Evolutionary conservation across 2,113 vertebrate species (phyloP).

Genomic region (Hydrochoerus hydrochaeris): DNA sequence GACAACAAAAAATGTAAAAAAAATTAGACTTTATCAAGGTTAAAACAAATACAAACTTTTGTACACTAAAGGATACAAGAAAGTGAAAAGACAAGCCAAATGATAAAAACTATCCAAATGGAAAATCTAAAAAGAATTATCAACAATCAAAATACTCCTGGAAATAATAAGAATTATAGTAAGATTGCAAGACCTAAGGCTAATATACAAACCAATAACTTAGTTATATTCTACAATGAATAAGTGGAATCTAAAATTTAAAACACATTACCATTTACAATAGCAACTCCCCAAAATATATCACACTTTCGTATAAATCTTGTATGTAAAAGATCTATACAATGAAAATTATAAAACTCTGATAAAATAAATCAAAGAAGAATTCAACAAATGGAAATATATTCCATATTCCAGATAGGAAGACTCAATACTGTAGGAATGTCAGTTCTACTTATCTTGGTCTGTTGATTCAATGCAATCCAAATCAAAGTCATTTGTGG

Average conservation of each 20-base stretch:
- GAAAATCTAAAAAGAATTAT: background rate
- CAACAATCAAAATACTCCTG: background rate
- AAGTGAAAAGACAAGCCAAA: background rate
- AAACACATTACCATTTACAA: background rate
- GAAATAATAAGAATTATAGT: background rate
- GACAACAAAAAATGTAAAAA: background rate
- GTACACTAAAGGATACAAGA: background rate
- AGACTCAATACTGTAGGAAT: background rate
- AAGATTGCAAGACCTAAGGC: background rate
- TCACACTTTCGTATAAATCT: background rate
- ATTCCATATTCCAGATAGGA: background rate
- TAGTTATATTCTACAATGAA: background rate
- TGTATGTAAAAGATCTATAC: too few species aligned
- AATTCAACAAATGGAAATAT: background rate
- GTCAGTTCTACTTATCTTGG: background rate
- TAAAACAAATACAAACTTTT: background rate
- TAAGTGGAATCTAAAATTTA: background rate
- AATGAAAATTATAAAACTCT: background rate
- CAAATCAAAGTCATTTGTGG: background rate
- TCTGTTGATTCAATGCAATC: background rate
- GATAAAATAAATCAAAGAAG: background rate
- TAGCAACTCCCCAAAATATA: background rate
- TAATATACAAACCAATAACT: background rate
- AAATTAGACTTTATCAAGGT: background rate
- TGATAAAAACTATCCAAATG: background rate